Conservation (phyloP, 2,888 invertebrate genomes). For the Sesia apiformis region DNA sequence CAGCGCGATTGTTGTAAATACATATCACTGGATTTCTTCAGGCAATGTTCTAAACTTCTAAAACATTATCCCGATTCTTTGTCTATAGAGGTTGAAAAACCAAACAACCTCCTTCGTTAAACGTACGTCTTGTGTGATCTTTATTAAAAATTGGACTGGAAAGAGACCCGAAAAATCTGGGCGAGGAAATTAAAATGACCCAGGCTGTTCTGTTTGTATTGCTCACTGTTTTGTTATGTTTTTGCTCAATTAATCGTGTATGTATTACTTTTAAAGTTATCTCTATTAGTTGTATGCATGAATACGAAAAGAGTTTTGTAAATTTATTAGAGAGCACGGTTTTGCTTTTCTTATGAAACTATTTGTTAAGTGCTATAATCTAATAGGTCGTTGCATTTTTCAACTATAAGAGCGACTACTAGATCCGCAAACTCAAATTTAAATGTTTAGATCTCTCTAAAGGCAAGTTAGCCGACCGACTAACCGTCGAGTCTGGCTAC, state of each 20-base stretch:
- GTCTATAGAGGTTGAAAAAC: too few relatives aligned
- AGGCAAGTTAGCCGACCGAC: not conserved
- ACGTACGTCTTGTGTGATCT: too few relatives aligned
- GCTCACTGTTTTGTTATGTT: conserved; percentile 49
- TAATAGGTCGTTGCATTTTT: too few relatives aligned
- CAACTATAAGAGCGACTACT: too few relatives aligned
- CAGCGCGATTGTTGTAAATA: conserved; percentile 58
- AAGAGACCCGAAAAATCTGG: too few relatives aligned
- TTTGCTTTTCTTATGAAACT: conserved; percentile 62
- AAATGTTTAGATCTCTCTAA: too few relatives aligned
- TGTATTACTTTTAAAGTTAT: conserved; percentile 45
- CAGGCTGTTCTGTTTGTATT: conserved; percentile 47
- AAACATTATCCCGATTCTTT: too few relatives aligned
- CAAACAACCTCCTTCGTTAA: too few relatives aligned
- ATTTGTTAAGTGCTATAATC: conserved; percentile 37
- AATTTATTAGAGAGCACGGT: conserved; percentile 62
- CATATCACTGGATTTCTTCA: conserved; percentile 55
- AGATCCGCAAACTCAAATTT: too few relatives aligned
- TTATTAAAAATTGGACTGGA: too few relatives aligned
- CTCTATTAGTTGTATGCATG: conserved; percentile 36
- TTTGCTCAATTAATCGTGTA: conserved; percentile 21
- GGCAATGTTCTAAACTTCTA: conserved; percentile 41
- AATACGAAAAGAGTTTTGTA: conserved; percentile 47
- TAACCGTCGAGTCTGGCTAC: not conserved
- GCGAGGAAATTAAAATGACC: conserved; percentile 2